These are phyloP conservation scores for Folsomia candida DNA, from an alignment of 2,888 invertebrate species.

Conservation along the genomic window DNA sequence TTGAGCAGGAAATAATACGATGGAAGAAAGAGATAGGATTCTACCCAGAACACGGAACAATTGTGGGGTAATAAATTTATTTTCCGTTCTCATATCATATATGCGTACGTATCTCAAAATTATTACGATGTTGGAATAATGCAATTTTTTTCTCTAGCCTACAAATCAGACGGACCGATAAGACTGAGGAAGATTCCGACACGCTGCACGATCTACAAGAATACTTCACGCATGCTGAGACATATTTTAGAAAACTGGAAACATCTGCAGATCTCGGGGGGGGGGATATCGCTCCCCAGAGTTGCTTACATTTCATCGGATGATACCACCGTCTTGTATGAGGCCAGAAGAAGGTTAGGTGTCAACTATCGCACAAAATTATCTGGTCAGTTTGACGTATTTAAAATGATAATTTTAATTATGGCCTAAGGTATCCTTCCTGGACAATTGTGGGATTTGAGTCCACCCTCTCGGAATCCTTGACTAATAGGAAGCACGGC, in stretches of 20 bases:
- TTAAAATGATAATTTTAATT: too few species aligned
- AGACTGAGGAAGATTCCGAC: constrained; percentile 8
- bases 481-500: not conserved
- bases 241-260: not conserved
- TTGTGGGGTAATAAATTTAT: constrained; percentile 15
- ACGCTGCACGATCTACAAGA: constrained; percentile 15
- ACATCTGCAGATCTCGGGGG: not conserved
- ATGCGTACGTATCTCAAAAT: not conserved
- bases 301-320: not conserved
- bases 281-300: not conserved
- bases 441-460: constrained; percentile 16
- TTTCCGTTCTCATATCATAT: too few species aligned
- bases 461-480: not conserved
- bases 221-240: constrained; percentile 14
- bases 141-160: constrained; percentile 19
- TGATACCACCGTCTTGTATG: not conserved
- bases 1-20: not conserved
- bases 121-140: not conserved
- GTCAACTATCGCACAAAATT: too few species aligned
- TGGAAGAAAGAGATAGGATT: not conserved
- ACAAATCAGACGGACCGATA: constrained; percentile 34
- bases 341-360: too few species aligned
- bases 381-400: too few species aligned
- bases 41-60: not conserved
- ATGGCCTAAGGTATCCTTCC: not conserved